These are phyloP conservation scores for Congeria kusceri DNA, from an alignment of 2,888 invertebrate genomes.

Conservation along the genomic window DNA sequence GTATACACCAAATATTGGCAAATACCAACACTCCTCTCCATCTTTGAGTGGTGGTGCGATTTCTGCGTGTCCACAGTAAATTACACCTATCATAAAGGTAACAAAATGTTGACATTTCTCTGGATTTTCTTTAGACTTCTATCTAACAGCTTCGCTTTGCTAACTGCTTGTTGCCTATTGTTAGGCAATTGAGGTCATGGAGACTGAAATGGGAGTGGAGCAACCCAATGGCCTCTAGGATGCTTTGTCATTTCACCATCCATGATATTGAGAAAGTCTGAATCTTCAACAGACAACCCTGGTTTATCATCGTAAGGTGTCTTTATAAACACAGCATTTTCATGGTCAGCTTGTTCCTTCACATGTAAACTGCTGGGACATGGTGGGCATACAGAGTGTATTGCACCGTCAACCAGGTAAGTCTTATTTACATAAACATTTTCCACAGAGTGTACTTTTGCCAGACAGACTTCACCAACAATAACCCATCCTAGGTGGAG, in stretches of 20 bases:
- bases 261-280: slow-evolving; percentile 12
- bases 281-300: slow-evolving; percentile 7
- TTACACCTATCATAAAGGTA: slow-evolving; percentile 32
- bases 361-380: slow-evolving; percentile 9
- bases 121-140: slow-evolving; percentile 7
- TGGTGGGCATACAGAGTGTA: slow-evolving; percentile 10
- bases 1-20: slow-evolving; percentile 40
- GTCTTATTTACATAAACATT: slow-evolving; percentile 28
- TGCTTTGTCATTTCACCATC: neutral
- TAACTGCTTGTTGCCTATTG: slow-evolving; percentile 15
- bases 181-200: slow-evolving; percentile 21
- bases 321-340: neutral
- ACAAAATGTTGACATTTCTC: slow-evolving; percentile 25
- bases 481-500: slow-evolving; percentile 39
- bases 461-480: slow-evolving; percentile 36
- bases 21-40: slow-evolving; percentile 37
- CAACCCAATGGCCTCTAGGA: slow-evolving; percentile 16
- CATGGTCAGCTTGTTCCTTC: neutral
- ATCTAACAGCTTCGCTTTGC: slow-evolving; percentile 8
- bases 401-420: slow-evolving; percentile 7
- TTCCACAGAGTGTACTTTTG: slow-evolving; percentile 29
- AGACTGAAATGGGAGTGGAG: slow-evolving; percentile 38
- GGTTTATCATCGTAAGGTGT: slow-evolving; percentile 11
- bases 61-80: slow-evolving; percentile 30
- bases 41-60: slow-evolving; percentile 13